Evolutionary conservation across 2,113 vertebrate genomes (phyloP), one percentile per base, ranked within the genome.

Genomic region (Myanophis thanlyinensis): DNA sequence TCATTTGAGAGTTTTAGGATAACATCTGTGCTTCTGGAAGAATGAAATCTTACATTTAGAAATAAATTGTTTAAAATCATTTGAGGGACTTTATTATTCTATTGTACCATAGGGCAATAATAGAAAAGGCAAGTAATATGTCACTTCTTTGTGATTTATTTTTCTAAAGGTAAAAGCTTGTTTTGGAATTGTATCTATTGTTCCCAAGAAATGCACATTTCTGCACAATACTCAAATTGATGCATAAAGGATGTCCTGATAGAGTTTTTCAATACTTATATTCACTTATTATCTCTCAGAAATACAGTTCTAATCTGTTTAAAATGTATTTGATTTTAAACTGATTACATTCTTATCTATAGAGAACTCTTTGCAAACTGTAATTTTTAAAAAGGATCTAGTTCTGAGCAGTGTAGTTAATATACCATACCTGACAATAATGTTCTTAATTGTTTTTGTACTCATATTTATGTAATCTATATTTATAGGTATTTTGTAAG

Each of bases 241-340:
- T 84, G 12, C 90, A 90, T 44, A 90, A 51, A 85, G 12, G 5
- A 3, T 1, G 3, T 15, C 12, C 49, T 52, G 35, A 30, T 35
- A 80, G 48, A 49, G 30, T 13, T 62, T 90, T 90, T 52, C 20
- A 80, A 44, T 80, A n/a, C 35, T 67, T 90, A 52, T 52, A 44
- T 91, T 93, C 94, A 91, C 87, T 91, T 96, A 1, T 92, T 95
- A 3, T 44, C 13, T 94, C 84, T 95, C 86, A 97, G 91, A 93
- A 90, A 73, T 89, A 25, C 91, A 86, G 87, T 53, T 94, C 54
- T 95, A 90, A 94, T 95, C 94, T 94, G 95, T 52, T 96, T 53
- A 59, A 85, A 0, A 94, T 93, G 93, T 22, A 5, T 9, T 54
- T 91, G 20, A 20, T 87, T 13, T 44, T 80, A 40, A 44, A 80